Evolutionary conservation across 2,113 vertebrate species (phyloP).

Genomic region (Illadopsis cleaveri): DNA sequence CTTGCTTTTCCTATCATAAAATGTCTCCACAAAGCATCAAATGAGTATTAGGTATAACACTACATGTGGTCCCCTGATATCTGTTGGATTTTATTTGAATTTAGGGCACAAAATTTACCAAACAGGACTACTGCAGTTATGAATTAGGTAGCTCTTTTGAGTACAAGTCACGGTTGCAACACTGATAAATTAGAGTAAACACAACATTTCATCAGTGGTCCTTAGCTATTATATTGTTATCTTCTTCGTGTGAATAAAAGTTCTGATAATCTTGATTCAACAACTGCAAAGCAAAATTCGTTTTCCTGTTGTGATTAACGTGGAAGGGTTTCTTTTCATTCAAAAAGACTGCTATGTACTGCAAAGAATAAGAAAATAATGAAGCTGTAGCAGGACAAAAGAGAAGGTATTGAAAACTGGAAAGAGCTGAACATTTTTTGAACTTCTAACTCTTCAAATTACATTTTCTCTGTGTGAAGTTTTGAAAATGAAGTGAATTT

Average conservation of each 20-base stretch:
- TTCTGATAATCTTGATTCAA: not conserved
- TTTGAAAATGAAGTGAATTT: not conserved
- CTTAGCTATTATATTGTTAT: not conserved
- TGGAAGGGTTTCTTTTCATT: not conserved
- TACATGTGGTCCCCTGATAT: not conserved
- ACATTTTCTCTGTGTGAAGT: not conserved
- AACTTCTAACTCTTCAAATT: not conserved
- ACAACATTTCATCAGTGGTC: not conserved
- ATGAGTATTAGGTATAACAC: not conserved
- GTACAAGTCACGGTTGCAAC: not conserved
- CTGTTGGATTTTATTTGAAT: not conserved
- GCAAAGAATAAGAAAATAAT: constrained; percentile 28
- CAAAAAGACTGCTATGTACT: not conserved
- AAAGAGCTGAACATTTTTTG: not conserved
- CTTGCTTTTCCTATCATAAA: not conserved
- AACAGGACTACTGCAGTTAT: not conserved
- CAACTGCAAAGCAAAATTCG: not conserved
- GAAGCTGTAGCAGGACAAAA: not conserved
- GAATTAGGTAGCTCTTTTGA: not conserved
- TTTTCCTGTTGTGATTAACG: not conserved
- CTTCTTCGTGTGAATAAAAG: not conserved
- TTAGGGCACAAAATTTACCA: not conserved
- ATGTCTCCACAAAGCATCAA: not conserved
- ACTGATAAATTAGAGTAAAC: not conserved
- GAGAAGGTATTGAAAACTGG: not conserved